phyloP scores from a whole-genome alignment of 1,140 invertebrate species.

The Drosophila kanapiae region DNA sequence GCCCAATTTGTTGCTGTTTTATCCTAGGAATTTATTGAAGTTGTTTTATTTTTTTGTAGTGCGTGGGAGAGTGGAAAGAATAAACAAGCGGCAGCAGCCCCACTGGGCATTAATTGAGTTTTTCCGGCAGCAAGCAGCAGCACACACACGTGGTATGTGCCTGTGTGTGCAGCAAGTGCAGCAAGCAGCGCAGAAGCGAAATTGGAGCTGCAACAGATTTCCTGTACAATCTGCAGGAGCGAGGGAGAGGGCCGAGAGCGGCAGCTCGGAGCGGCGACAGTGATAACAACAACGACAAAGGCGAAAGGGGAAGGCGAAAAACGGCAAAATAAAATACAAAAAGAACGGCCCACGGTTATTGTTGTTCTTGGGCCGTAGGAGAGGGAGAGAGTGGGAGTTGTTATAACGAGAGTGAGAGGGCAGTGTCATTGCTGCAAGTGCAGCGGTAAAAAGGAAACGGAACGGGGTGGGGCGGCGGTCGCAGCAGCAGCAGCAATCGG shows the following conservation, averaged over 20 bases:
- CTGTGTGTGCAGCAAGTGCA: slow-evolving; percentile 60
- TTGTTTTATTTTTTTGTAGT: slow-evolving; percentile 4
- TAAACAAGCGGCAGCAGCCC: slow-evolving; percentile 32
- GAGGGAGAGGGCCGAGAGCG: not conserved
- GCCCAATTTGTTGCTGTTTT: slow-evolving; percentile 59
- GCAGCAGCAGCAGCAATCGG: not conserved
- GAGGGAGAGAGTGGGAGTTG: not conserved
- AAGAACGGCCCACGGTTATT: slow-evolving; percentile 36
- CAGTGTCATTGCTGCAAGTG: slow-evolving; percentile 31
- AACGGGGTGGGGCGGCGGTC: slow-evolving; percentile 21
- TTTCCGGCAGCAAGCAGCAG: slow-evolving; percentile 68
- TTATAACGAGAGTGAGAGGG: slow-evolving; percentile 3
- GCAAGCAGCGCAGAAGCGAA: slow-evolving; percentile 75
- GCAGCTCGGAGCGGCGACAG: slow-evolving; percentile 21
- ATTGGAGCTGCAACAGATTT: slow-evolving; percentile 79
- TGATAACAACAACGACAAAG: slow-evolving; percentile 66
- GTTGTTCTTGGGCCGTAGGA: slow-evolving; percentile 25
- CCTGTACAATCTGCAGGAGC: slow-evolving; percentile 72
- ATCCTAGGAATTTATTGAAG: slow-evolving; percentile 50
- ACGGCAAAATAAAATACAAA: slow-evolving; percentile 5
- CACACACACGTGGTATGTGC: slow-evolving; percentile 19
- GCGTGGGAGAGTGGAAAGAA: slow-evolving; percentile 35
- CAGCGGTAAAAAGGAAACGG: slow-evolving; percentile 32
- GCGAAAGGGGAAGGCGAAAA: slow-evolving; percentile 30
- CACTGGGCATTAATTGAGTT: slow-evolving; percentile 73